Evolutionary conservation across 2,888 invertebrate genomes (phyloP).

Genomic region (Hypomecis atomaria): DNA sequence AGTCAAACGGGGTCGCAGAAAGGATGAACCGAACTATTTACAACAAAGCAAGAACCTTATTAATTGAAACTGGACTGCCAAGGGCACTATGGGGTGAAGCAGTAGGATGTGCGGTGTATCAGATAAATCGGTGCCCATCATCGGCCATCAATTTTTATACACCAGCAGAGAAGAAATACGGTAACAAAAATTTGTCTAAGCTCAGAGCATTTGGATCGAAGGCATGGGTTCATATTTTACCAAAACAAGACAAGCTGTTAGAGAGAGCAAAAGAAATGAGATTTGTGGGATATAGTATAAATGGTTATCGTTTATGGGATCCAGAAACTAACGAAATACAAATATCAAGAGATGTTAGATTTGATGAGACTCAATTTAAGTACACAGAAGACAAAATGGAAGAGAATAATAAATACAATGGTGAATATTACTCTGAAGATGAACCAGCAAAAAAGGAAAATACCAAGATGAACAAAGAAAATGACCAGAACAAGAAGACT

Average conservation of each 20-base stretch:
- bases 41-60: conserved; percentile 9
- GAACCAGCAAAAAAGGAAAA: too few relatives aligned
- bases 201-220: conserved; percentile 20
- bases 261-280: conserved; percentile 19
- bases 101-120: conserved; percentile 29
- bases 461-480: too few relatives aligned
- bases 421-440: too few relatives aligned
- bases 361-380: too few relatives aligned
- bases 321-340: conserved; percentile 8
- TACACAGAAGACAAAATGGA: neutral
- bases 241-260: too few relatives aligned
- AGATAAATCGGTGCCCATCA: conserved; percentile 38
- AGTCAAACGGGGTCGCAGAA: too few relatives aligned
- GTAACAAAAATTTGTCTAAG: conserved; percentile 1
- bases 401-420: too few relatives aligned
- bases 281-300: conserved; percentile 20
- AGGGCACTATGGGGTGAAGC: conserved; percentile 20
- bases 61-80: conserved; percentile 33
- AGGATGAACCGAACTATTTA: conserved; percentile 18
- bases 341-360: conserved; percentile 30
- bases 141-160: conserved; percentile 22
- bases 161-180: neutral
- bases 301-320: conserved; percentile 8
- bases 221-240: conserved; percentile 12
- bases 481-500: neutral